Conservation (phyloP, 2,888 invertebrate genomes). For the Tenthredo livida region DNA sequence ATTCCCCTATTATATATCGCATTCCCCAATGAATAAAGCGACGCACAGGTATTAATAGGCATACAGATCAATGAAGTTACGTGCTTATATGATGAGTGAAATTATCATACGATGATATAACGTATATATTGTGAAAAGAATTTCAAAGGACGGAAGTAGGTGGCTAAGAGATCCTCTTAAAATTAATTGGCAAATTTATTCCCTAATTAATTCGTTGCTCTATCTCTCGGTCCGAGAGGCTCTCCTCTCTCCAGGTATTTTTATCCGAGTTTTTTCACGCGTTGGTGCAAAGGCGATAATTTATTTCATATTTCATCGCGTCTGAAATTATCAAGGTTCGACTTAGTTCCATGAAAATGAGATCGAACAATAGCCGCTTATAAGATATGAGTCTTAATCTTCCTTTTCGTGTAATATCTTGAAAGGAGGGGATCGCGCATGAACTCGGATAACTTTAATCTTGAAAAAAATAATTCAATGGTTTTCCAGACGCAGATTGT, state of each 20-base stretch:
- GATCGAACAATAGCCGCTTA: conserved; percentile 6
- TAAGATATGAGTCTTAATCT: conserved; percentile 9
- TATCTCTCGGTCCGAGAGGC: not conserved
- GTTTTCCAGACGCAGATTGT: not conserved
- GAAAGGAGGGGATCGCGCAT: not conserved
- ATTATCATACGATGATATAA: not conserved
- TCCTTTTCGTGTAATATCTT: not conserved
- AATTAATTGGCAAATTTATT: conserved; percentile 6
- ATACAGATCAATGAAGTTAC: not conserved
- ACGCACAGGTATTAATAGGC: not conserved
- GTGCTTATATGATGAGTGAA: not conserved
- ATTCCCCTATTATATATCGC: not conserved
- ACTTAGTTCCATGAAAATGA: not conserved
- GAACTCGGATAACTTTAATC: not conserved
- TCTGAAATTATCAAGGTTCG: not conserved
- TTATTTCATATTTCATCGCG: not conserved
- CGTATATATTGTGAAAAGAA: not conserved
- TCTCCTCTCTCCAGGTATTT: not conserved
- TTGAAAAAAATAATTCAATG: not conserved
- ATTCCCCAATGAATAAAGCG: not conserved
- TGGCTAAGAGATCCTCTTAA: not conserved
- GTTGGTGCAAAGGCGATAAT: not conserved
- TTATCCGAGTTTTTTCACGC: not conserved
- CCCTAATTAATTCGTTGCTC: not conserved
- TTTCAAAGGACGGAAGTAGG: not conserved